Evolutionary conservation across 2,888 invertebrate genomes (phyloP).

Genomic region (Leistus spinibarbis): DNA sequence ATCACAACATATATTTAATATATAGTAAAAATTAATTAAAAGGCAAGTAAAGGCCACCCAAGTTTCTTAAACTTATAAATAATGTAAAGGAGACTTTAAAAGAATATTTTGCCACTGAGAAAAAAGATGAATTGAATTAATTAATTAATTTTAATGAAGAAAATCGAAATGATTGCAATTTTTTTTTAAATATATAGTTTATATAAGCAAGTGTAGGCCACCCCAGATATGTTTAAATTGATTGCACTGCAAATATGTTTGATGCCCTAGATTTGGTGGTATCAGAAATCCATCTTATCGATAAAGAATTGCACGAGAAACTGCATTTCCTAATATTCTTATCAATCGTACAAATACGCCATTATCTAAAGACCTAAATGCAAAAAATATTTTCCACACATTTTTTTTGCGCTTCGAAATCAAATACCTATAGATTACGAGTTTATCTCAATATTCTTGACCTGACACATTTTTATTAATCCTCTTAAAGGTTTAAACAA

Average conservation of each 20-base stretch:
- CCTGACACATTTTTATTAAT: neutral
- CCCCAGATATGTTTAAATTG: too few species aligned
- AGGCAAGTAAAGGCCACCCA: too few species aligned
- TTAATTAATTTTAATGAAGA: too few species aligned
- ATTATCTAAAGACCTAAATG: neutral
- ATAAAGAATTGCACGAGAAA: slow-evolving; percentile 12
- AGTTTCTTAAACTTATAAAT: too few species aligned
- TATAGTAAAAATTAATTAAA: too few species aligned
- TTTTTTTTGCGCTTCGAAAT: neutral
- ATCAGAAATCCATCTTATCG: slow-evolving; percentile 23
- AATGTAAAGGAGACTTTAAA: too few species aligned
- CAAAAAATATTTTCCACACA: neutral
- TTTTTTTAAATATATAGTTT: too few species aligned
- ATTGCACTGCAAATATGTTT: neutral
- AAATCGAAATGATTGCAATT: too few species aligned
- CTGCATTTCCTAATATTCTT: slow-evolving; percentile 33
- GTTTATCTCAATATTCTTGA: neutral
- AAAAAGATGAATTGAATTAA: too few species aligned
- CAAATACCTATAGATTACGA: neutral
- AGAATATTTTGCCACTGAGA: too few species aligned
- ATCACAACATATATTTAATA: too few species aligned
- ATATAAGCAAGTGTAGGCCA: neutral
- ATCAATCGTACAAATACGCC: neutral
- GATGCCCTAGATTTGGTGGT: neutral
- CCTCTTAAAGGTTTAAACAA: too few species aligned